Evolutionary conservation across 2,113 vertebrate genomes (phyloP), one percentile per base, ranked within the genome.

Genomic region (Stomatorhinus ivindoensis): DNA sequence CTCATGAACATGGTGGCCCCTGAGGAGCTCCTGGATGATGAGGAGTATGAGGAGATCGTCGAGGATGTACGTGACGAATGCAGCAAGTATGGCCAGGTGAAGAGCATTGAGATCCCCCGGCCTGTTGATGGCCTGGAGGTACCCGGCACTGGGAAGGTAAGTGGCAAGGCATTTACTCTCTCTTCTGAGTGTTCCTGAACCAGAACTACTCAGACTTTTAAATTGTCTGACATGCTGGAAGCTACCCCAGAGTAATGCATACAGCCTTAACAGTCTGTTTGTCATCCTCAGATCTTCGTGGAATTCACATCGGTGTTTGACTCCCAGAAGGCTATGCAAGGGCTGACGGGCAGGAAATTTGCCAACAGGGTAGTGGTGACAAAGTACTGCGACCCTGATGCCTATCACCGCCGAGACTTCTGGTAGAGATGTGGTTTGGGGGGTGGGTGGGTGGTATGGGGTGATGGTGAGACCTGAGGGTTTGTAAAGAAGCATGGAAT

Each of bases 1-100:
- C 96, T 98, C 93, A 98, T 98, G 97, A 98, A 98, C 93, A 98
- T 98, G 97, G 97, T 98, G 93, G 96, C 97, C 88, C 97, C 97
- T 0, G 97, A 98, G 90, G 97, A 98, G 94, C 95, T 98, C 88
- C 90, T 98, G 92, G 97, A 98, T 0, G 97, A 98, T 0, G 97
- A 98, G 24, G 97, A 98, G 87, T 98, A 98, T 0, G 97, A 98
- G 92, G 97, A 98, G 94, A 98, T 98, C 0, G 96, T 98, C 84
- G 97, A 98, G 93, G 97, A 98, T 0, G 97, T 98, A 84, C 94
- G 96, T 0, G 97, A 98, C 0, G 97, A 98, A 92, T 98, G 97
- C 93, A 96, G 97, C 95, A 98, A 98, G 92, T 98, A 98, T 0
- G 97, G 97, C 83, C 95, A 97, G 2, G 97, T 98, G 80, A 97